A percentile compares a stretch with the other conserved stretches of the same genome.
Conservation (phyloP, 2,888 invertebrate species). For the Trissonchulus sp. region DNA sequence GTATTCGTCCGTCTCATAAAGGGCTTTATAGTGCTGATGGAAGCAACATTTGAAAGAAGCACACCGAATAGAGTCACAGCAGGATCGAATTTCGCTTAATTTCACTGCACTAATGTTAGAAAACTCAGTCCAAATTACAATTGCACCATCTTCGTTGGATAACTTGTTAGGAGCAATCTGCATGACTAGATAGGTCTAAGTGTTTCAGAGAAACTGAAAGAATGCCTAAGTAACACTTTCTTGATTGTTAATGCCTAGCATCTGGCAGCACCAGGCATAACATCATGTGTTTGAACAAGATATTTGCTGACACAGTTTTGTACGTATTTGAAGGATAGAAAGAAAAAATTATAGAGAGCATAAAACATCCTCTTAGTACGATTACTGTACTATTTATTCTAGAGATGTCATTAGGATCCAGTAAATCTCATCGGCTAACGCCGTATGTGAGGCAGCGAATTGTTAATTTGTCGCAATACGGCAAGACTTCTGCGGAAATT, state of each 20-base stretch:
- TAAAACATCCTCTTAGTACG: no score
- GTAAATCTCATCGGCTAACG: neutral
- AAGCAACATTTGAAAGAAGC: neutral
- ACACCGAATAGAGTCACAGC: neutral
- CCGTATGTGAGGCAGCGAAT: neutral
- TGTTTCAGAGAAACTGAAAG: no score
- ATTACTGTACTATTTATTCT: no score
- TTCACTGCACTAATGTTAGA: neutral
- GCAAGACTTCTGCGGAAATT: neutral
- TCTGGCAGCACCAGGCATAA: no score
- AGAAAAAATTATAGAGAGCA: no score
- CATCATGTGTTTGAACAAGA: no score
- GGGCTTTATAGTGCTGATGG: neutral
- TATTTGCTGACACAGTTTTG: no score
- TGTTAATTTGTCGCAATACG: neutral
- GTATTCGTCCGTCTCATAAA: neutral
- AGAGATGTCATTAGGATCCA: no score
- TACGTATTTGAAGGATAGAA: no score
- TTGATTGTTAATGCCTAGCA: no score
- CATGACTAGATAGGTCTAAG: no score
- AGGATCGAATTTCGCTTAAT: neutral
- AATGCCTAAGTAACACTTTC: no score
- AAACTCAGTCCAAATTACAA: neutral
- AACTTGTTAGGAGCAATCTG: neutral
- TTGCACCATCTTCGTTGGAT: neutral